Evolutionary conservation across 2,888 invertebrate genomes (phyloP).

Genomic region (Diplazon laetatorius): DNA sequence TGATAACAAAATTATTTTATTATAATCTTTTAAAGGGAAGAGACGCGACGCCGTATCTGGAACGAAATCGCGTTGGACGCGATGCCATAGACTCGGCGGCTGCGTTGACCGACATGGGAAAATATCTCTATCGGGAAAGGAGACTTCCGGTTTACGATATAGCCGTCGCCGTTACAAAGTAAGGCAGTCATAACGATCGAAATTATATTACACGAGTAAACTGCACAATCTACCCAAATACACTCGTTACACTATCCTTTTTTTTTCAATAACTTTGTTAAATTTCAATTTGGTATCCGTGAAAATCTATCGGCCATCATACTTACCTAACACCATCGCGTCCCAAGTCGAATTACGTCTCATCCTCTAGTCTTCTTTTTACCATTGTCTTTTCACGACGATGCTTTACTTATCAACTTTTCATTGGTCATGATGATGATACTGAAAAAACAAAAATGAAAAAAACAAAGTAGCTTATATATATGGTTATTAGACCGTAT

Average conservation of each 20-base stretch:
- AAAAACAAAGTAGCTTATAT: too few relatives aligned
- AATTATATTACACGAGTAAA: slow-evolving; percentile 10
- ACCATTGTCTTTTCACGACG: too few relatives aligned
- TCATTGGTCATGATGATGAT: too few relatives aligned
- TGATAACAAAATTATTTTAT: slow-evolving; percentile 18
- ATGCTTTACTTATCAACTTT: too few relatives aligned
- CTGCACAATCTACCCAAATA: slow-evolving; percentile 1
- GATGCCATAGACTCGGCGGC: slow-evolving; percentile 98
- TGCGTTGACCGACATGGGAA: slow-evolving; percentile 97
- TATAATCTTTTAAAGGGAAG: slow-evolving; percentile 90
- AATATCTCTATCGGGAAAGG: slow-evolving; percentile 97
- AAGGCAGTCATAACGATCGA: slow-evolving; percentile 83
- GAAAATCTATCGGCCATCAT: too few relatives aligned
- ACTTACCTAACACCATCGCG: too few relatives aligned
- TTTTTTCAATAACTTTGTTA: too few relatives aligned
- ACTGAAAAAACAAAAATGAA: too few relatives aligned
- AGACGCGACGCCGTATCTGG: slow-evolving; percentile 97
- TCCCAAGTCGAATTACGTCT: too few relatives aligned
- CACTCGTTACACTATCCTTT: too few relatives aligned
- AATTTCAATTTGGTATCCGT: too few relatives aligned
- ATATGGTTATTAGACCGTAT: not conserved
- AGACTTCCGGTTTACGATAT: slow-evolving; percentile 97
- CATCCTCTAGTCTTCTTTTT: too few relatives aligned
- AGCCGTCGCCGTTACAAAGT: slow-evolving; percentile 98
- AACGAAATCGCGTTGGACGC: slow-evolving; percentile 95